A percentile compares a stretch with the other conserved stretches of the same genome.
These are phyloP conservation scores for Cryptops parisi DNA, from an alignment of 2,888 invertebrate genomes.

Conservation along the genomic window DNA sequence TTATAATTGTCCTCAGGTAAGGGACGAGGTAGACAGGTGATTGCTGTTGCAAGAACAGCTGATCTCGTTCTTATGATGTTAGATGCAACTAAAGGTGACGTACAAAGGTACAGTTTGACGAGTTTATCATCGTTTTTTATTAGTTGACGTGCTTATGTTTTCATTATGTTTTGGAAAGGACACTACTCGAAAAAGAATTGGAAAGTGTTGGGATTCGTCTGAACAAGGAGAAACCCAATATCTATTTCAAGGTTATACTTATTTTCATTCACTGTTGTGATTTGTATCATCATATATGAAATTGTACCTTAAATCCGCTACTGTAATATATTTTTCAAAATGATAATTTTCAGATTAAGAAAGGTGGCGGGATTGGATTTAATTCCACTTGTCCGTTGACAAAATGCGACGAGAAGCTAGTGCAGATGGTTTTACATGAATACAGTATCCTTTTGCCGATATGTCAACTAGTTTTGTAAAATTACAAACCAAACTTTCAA, in stretches of 20 bases:
- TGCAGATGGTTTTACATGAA: conserved; percentile 94
- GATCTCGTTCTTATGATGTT: conserved; percentile 98
- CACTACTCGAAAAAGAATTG: conserved; percentile 80
- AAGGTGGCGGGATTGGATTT: conserved; percentile 92
- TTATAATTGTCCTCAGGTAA: conserved; percentile 42
- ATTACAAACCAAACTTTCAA: no score
- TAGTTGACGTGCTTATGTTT: no score
- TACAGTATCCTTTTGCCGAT: conserved; percentile 65
- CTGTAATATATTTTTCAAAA: not conserved
- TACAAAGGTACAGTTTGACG: conserved; percentile 44
- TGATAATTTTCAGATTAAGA: conserved; percentile 51
- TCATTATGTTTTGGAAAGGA: no score
- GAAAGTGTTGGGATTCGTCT: conserved; percentile 96
- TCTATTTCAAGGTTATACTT: conserved; percentile 76
- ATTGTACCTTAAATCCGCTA: not conserved
- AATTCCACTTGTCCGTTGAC: conserved; percentile 90
- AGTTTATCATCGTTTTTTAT: no score
- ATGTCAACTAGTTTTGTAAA: no score
- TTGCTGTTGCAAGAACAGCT: conserved; percentile 95
- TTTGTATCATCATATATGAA: no score
- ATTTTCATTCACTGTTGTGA: no score
- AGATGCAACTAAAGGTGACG: conserved; percentile 96
- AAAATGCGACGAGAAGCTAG: conserved; percentile 89
- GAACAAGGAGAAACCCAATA: conserved; percentile 89
- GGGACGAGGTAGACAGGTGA: conserved; percentile 85